Evolutionary conservation across 2,888 invertebrate species (phyloP).

Genomic region (Pachydiplax longipennis): DNA sequence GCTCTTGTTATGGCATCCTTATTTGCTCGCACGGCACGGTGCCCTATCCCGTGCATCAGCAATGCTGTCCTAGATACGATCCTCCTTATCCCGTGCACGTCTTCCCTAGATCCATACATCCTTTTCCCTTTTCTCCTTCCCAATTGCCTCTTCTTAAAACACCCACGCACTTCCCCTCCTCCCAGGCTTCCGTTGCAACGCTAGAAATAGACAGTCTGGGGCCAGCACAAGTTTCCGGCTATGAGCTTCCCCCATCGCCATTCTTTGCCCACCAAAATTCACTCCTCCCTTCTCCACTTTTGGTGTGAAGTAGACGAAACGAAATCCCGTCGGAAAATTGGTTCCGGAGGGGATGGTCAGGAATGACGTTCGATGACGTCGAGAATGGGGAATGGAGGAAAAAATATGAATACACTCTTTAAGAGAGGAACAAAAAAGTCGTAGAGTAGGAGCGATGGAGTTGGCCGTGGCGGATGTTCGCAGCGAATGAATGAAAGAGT

Average conservation of each 20-base stretch:
- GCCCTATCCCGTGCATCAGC: not conserved
- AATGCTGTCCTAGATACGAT: not conserved
- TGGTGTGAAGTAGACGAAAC: constrained; percentile 8
- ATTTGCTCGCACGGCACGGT: not conserved
- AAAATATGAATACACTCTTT: not conserved
- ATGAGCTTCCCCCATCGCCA: not conserved
- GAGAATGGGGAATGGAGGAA: not conserved
- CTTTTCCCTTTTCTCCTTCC: not conserved
- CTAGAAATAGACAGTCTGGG: constrained; percentile 37
- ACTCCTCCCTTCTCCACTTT: not conserved
- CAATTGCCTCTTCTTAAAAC: not conserved
- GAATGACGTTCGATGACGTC: not conserved
- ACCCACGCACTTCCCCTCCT: not conserved
- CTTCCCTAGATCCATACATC: not conserved
- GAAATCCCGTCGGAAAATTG: not conserved
- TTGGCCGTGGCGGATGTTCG: not conserved
- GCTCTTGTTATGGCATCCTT: not conserved
- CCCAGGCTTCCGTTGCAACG: not conserved
- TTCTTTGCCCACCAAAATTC: not conserved
- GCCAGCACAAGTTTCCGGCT: constrained; percentile 33
- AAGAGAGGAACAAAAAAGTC: not conserved
- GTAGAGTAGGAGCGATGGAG: not conserved
- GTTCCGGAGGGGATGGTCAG: not conserved
- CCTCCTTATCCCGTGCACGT: not conserved
- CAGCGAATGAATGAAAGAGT: not conserved